These are phyloP conservation scores for Empis livida DNA, from an alignment of 2,888 invertebrate genomes.

Conservation along the genomic window DNA sequence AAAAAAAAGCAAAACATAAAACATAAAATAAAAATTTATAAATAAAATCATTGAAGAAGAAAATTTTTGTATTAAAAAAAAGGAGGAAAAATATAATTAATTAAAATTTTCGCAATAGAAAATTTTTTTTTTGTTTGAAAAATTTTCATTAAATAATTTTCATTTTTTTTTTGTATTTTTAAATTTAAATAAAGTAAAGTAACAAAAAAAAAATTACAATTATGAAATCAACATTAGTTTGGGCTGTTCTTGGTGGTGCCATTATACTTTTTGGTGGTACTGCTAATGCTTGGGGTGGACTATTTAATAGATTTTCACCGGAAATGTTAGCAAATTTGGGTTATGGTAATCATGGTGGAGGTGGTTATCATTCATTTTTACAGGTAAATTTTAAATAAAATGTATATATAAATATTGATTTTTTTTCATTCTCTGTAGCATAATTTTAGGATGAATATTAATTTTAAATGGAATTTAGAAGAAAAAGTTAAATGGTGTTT, in stretches of 20 bases:
- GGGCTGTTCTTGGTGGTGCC: constrained; percentile 20
- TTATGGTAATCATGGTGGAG: constrained; percentile 54
- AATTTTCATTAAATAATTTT: too few relatives aligned
- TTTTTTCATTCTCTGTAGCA: too few relatives aligned
- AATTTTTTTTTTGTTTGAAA: background rate
- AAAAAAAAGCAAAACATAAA: too few relatives aligned
- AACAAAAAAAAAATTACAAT: constrained; percentile 4
- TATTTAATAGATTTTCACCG: constrained; percentile 75
- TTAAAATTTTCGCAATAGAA: background rate
- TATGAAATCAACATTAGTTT: constrained; percentile 25
- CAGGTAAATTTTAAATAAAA: constrained; percentile 34
- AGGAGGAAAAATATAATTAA: background rate
- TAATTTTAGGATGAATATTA: too few relatives aligned
- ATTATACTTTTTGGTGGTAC: constrained; percentile 21
- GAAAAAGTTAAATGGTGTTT: too few relatives aligned
- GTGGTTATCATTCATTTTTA: constrained; percentile 36
- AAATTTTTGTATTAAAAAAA: too few relatives aligned
- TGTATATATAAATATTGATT: too few relatives aligned
- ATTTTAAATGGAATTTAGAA: too few relatives aligned
- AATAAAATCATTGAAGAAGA: too few relatives aligned
- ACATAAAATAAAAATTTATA: too few relatives aligned
- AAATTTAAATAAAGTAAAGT: background rate
- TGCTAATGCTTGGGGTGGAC: constrained; percentile 61
- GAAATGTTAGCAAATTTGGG: constrained; percentile 71
- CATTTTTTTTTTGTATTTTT: background rate